Base-by-base conservation (phyloP, 2,888 invertebrate genomes). In the Drosophila anomelani region DNA sequence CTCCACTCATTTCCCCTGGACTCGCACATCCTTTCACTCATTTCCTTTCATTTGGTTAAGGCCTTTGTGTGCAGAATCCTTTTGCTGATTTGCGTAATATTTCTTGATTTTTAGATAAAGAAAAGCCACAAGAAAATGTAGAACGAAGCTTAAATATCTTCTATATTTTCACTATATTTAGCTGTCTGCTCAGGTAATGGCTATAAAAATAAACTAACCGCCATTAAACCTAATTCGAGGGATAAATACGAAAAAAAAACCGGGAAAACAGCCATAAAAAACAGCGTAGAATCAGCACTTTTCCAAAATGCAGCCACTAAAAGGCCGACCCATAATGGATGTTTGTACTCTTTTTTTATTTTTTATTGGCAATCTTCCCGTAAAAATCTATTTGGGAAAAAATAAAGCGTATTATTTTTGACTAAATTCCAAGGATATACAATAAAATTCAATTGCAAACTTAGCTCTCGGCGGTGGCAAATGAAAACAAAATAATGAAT, bases 371-470 rank as follows among this genome's bases (percentile, higher is more conserved):
- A 75, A 26, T 75, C 15, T 38, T 43, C 13, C 53, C 68, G 53
- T 43, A 58, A 49, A 60, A 78, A 81, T 72, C 76, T 77, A 59
- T 81, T 69, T 51, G 36, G 36, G n/a, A 41, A 39, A 51, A 41
- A 46, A n/a, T 39, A 51, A 41, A 38, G 51, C 55, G 68, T 77
- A 77, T 73, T 68, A 77, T 78, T 73, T 77, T 78, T 73, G 78
- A 68, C 72, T 72, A 70, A 75, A 81, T 75, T 73, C 75, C 85
- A 88, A 80, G 75, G 61, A 67, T 73, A 74, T 72, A 77, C 77
- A 81, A 85, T 85, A 85, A 88, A 88, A 87, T 90, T 87, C 86
- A 87, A 86, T 88, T 90, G 86, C 49, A 60, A 87, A 87, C 67
- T 90, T 83, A 73, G 80, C 77, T 75, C 59, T 61, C 66, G 66